Base-by-base conservation (phyloP, 2,113 vertebrate genomes). In the Lampris incognitus region DNA sequence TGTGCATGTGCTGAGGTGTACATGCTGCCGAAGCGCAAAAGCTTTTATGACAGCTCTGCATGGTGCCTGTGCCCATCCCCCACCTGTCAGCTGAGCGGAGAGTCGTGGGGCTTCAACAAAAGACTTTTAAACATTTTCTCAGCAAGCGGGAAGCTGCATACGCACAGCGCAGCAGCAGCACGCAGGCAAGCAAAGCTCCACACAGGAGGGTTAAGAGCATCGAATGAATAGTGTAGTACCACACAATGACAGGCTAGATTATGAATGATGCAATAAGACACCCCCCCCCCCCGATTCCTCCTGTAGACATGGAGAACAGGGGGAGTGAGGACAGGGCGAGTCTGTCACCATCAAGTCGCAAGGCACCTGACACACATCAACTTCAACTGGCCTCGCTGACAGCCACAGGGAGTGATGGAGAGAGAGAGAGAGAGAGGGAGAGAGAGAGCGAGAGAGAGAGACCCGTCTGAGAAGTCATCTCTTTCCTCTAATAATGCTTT, bases 161-260 rank as follows among this genome's bases (percentile, higher is more conserved):
- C 4, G 10, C 74, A 63, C 1, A 2, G 46, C 63, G 50, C 41
- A 2, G n/a, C 1, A 2, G n/a, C 1, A 24, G 38, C 62, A 13
- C 24, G 59, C 72, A 62, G 70, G 5, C 60, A 65, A 72, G 64
- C 69, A 38, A 44, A 69, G 60, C 67, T 70, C 11, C 1, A 72
- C 68, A 75, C 60, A 71, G 77, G 24, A 79, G 48, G 24, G 78
- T 74, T 84, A 69, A 79, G 67, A 82, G 71, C 10, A 61, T 50
- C 40, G 56, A 67, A 79, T 90, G 71, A 91, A 91, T 88, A 87
- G 87, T 90, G 83, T 24, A 88, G 76, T 8, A 72, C 54, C 79
- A 74, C 74, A 81, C 81, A 87, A 88, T 84, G 85, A 84, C 81
- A 86, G 70, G 69, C 51, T 39, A 44, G 76, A 85, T 84, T 74